A percentile compares a stretch with the other conserved stretches of the same genome.
Conservation (phyloP, 2,888 invertebrate genomes). For the Caradrina kadenii region DNA sequence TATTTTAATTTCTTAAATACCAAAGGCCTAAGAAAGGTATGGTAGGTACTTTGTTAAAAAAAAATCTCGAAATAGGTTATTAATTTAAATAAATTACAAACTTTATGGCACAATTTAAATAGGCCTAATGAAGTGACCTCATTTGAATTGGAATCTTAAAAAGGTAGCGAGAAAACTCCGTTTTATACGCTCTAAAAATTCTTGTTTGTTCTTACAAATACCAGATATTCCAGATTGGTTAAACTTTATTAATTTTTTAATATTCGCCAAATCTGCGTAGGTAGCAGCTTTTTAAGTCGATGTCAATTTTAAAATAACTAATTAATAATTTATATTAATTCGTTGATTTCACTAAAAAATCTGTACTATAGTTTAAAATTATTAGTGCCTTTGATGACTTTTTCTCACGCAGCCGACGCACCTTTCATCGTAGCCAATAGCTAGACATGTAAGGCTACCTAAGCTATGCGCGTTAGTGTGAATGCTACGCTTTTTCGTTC, state of each 20-base stretch:
- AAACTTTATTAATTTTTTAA: not conserved
- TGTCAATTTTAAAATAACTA: not conserved
- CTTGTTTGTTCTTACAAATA: not conserved
- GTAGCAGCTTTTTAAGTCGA: not conserved
- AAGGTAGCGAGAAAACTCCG: not conserved
- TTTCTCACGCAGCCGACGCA: not conserved
- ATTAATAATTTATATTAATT: conserved; percentile 7
- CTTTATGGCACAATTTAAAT: conserved; percentile 7
- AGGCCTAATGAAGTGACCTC: conserved; percentile 7
- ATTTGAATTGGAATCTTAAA: conserved; percentile 31
- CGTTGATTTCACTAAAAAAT: not conserved
- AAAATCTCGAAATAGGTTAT: not conserved
- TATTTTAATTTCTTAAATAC: not conserved
- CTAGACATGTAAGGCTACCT: not conserved
- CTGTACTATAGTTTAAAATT: not conserved
- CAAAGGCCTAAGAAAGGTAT: not conserved
- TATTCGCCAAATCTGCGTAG: not conserved
- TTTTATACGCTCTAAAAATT: too few relatives aligned
- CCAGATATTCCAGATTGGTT: not conserved
- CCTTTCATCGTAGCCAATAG: not conserved
- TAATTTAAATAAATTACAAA: conserved; percentile 36
- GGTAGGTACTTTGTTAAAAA: not conserved
- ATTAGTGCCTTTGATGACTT: not conserved
- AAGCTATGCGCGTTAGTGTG: not conserved
- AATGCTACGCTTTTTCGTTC: not conserved